A percentile compares a stretch with the other conserved stretches of the same genome.
phyloP scores from a whole-genome alignment of 2,888 invertebrate genomes.

The Parascotia fuliginaria region DNA sequence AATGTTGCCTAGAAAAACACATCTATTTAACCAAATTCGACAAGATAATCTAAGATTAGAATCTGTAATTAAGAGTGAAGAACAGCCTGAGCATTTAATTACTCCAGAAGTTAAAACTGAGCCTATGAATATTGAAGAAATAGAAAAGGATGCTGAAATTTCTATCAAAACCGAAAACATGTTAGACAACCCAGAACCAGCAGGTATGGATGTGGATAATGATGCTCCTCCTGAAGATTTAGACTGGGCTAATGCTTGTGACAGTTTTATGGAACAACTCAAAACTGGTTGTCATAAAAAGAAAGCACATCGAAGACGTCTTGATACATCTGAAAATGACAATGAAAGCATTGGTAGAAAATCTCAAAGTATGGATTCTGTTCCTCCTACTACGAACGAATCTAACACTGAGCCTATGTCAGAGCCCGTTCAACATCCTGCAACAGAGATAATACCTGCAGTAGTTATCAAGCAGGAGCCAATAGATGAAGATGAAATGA shows the following conservation, averaged over 20 bases:
- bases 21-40: slow-evolving; percentile 79
- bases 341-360: slow-evolving; percentile 49
- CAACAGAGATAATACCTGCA: slow-evolving; percentile 24
- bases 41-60: slow-evolving; percentile 75
- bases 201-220: slow-evolving; percentile 31
- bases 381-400: not conserved
- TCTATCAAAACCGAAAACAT: slow-evolving; percentile 71
- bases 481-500: slow-evolving; percentile 65
- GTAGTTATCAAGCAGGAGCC: slow-evolving; percentile 70
- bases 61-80: slow-evolving; percentile 88
- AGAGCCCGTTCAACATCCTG: slow-evolving; percentile 17
- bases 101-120: slow-evolving; percentile 88
- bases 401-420: not conserved
- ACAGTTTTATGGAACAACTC: slow-evolving; percentile 92
- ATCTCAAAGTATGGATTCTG: slow-evolving; percentile 16
- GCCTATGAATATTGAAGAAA: slow-evolving; percentile 88
- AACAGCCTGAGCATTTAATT: slow-evolving; percentile 72
- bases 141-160: slow-evolving; percentile 85
- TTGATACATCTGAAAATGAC: slow-evolving; percentile 57
- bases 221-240: slow-evolving; percentile 62
- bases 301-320: slow-evolving; percentile 82
- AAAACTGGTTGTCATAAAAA: slow-evolving; percentile 86
- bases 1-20: slow-evolving; percentile 67
- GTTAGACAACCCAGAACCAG: slow-evolving; percentile 53
- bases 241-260: slow-evolving; percentile 90